Percentiles rank a stretch among this genome's conserved stretches.
phyloP scores from a whole-genome alignment of 1,140 invertebrate genomes.

The Zaprionus africanus region DNA sequence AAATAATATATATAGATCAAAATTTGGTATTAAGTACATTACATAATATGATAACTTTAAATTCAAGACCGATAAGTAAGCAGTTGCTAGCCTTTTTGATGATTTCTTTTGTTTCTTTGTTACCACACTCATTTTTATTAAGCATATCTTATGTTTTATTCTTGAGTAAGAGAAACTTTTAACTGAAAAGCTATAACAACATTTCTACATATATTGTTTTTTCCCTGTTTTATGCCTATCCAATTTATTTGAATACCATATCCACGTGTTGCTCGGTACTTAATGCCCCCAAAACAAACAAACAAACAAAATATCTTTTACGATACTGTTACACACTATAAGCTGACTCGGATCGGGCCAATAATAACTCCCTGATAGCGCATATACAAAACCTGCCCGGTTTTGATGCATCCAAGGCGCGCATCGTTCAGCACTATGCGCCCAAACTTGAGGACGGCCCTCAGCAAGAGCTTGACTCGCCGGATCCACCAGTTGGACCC shows the following conservation, averaged over 20 bases:
- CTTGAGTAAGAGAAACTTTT: conserved; percentile 18
- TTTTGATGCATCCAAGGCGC: conserved; percentile 88
- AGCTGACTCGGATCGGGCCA: conserved; percentile 85
- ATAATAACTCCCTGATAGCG: conserved; percentile 88
- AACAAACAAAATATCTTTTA: conserved; percentile 34
- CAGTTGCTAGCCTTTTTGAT: conserved; percentile 56
- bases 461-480: conserved; percentile 69
- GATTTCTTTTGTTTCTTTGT: conserved; percentile 35
- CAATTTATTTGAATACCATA: conserved; percentile 66
- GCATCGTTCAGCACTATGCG: conserved; percentile 87
- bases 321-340: conserved; percentile 43
- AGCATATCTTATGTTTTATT: conserved; percentile 31
- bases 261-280: conserved; percentile 40
- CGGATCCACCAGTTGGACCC: conserved; percentile 86
- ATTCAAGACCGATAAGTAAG: conserved; percentile 9
- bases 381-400: conserved; percentile 88
- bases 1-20: not conserved
- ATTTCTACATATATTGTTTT: conserved; percentile 73
- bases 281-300: conserved; percentile 23
- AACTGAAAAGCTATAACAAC: conserved; percentile 64
- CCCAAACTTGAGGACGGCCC: conserved; percentile 84
- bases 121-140: conserved; percentile 19
- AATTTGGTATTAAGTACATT: not conserved
- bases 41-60: not conserved
- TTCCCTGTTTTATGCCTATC: conserved; percentile 75